These are phyloP conservation scores for Phania funesta DNA, from an alignment of 2,888 invertebrate genomes.

Conservation along the genomic window DNA sequence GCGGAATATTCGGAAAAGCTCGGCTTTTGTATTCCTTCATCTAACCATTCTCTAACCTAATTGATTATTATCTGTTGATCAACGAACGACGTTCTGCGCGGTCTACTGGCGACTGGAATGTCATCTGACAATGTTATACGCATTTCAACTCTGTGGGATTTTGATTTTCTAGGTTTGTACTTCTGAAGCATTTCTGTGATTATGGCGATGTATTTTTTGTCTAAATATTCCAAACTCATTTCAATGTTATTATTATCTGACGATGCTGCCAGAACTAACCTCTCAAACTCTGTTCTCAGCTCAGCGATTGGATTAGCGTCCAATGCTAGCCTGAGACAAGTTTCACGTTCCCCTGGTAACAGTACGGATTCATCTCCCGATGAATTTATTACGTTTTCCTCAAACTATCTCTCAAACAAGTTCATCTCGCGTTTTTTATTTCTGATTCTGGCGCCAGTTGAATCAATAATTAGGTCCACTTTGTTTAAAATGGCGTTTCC, in stretches of 20 bases:
- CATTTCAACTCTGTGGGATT: background rate
- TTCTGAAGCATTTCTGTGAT: background rate
- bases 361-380: background rate
- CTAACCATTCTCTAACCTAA: background rate
- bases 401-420: background rate
- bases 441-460: background rate
- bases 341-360: background rate
- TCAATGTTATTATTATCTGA: background rate
- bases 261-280: background rate
- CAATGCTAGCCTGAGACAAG: background rate
- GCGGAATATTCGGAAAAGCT: background rate
- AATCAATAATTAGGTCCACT: background rate
- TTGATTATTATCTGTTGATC: background rate
- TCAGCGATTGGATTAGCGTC: slow-evolving; percentile 1
- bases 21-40: background rate
- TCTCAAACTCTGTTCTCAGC: background rate
- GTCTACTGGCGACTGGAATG: background rate
- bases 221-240: background rate
- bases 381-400: background rate
- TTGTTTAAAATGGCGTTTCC: slow-evolving; percentile 2
- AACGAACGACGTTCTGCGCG: background rate
- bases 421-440: background rate
- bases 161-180: background rate
- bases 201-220: background rate
- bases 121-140: background rate